Percentiles rank a stretch among this genome's conserved stretches.
These are phyloP conservation scores for Vanessa cardui DNA, from an alignment of 2,888 invertebrate genomes.

Conservation along the genomic window DNA sequence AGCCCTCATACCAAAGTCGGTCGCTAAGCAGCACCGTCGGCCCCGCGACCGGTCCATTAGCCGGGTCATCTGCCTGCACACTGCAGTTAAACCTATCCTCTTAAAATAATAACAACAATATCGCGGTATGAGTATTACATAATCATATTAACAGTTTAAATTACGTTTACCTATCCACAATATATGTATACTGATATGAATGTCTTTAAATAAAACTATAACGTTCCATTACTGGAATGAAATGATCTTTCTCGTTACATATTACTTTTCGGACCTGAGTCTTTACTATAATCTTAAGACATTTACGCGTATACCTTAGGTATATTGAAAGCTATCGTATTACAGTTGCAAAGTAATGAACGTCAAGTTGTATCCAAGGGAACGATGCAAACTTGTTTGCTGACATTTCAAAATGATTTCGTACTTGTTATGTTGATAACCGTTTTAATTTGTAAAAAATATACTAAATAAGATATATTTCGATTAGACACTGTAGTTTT, in stretches of 20 bases:
- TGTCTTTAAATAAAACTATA: too few species aligned
- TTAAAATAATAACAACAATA: constrained; percentile 16
- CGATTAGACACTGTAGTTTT: too few species aligned
- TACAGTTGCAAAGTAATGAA: constrained; percentile 9
- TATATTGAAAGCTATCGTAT: neutral
- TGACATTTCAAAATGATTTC: neutral
- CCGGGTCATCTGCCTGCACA: constrained; percentile 56
- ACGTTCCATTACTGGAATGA: too few species aligned
- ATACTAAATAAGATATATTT: too few species aligned
- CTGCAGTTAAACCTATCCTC: constrained; percentile 33
- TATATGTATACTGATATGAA: neutral
- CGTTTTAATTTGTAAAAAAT: too few species aligned
- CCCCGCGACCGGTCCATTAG: constrained; percentile 57
- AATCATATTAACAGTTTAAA: constrained; percentile 5
- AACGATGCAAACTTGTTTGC: neutral
- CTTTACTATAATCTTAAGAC: constrained; percentile 6
- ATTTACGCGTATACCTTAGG: too few species aligned
- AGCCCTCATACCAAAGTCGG: constrained; percentile 63
- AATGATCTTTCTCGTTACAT: too few species aligned
- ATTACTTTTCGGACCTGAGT: neutral
- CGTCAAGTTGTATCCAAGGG: neutral
- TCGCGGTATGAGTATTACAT: neutral
- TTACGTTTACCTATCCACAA: neutral
- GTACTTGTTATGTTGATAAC: neutral
- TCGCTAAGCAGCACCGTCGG: constrained; percentile 49